Evolutionary conservation across 2,888 invertebrate species (phyloP).

Genomic region (Molanna angustata): DNA sequence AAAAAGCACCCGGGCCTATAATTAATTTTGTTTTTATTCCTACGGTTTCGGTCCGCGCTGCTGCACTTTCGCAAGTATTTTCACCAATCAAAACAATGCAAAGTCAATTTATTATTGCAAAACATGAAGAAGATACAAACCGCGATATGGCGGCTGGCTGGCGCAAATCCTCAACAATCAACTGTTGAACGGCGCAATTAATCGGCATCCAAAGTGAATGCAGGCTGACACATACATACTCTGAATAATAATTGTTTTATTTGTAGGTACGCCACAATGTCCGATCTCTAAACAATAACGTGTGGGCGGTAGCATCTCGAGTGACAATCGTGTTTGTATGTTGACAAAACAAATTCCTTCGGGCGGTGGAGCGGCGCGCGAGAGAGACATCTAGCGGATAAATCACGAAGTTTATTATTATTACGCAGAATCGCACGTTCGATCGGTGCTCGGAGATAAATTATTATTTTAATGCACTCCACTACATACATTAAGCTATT

Average conservation of each 20-base stretch:
- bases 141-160: no score
- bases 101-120: no score
- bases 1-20: no score
- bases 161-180: constrained; percentile 16
- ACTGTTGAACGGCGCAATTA: constrained; percentile 22
- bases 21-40: no score
- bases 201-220: constrained; percentile 23
- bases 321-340: constrained; percentile 10
- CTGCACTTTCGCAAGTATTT: no score
- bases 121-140: no score
- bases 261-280: constrained; percentile 16
- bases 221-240: no score
- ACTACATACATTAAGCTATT: no score
- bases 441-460: no score
- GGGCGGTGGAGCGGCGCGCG: constrained; percentile 1
- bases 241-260: constrained; percentile 20
- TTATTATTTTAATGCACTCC: no score
- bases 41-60: no score
- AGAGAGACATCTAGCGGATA: constrained; percentile 18
- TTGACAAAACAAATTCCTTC: constrained; percentile 17
- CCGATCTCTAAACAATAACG: constrained; percentile 22
- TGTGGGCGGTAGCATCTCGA: constrained; percentile 8
- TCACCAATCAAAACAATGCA: no score
- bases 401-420: constrained; percentile 21
- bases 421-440: constrained; percentile 14